phyloP scores from a whole-genome alignment of 2,113 vertebrate genomes.

The Agapornis roseicollis region DNA sequence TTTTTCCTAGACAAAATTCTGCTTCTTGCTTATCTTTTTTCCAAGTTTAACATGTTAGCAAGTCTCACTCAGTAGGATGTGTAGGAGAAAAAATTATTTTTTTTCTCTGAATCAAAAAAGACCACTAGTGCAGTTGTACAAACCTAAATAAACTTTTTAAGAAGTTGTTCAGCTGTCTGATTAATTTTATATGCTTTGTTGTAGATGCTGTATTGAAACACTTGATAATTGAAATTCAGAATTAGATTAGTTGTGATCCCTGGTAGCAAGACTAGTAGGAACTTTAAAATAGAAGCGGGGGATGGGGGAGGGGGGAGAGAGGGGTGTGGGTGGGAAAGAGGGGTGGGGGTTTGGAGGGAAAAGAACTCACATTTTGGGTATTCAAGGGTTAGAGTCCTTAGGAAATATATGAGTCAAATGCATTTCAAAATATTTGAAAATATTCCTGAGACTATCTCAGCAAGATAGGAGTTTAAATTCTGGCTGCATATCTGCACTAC shows the following conservation, averaged over 20 bases:
- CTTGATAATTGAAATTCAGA: background rate
- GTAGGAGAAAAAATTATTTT: background rate
- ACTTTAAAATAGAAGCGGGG: background rate
- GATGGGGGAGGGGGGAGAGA: too few relatives aligned
- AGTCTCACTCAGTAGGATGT: background rate
- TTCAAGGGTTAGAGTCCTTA: background rate
- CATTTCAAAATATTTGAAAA: background rate
- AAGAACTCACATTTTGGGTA: background rate
- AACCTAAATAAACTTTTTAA: background rate
- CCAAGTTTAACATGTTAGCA: background rate
- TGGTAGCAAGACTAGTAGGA: background rate
- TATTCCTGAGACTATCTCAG: background rate
- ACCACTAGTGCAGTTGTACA: background rate
- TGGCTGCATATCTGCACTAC: accelerated
- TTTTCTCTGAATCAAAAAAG: background rate
- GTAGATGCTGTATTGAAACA: background rate
- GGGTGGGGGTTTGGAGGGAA: too few relatives aligned
- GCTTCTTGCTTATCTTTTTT: background rate
- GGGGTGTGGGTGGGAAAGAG: too few relatives aligned
- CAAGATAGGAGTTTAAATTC: background rate
- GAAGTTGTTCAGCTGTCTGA: background rate
- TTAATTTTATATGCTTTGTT: background rate
- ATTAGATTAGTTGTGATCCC: accelerated
- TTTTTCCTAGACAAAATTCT: background rate
- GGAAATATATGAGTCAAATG: background rate